Evolutionary conservation across 2,113 vertebrate genomes (phyloP).

Genomic region (Xiphophorus hellerii): DNA sequence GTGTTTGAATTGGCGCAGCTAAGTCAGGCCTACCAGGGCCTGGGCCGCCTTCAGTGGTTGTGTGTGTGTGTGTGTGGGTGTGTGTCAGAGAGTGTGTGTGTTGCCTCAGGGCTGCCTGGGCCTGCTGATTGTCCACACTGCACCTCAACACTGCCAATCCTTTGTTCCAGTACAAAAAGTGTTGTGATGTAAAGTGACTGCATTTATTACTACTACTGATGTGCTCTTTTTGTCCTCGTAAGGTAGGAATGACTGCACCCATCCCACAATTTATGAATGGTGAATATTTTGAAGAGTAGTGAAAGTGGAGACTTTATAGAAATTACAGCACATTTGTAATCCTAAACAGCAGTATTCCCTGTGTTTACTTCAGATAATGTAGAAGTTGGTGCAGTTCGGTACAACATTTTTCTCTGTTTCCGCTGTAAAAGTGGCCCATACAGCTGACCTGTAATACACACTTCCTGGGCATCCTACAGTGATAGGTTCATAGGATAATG

Average conservation of each 20-base stretch:
- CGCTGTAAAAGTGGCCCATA: too few species aligned
- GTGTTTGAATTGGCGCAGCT: conserved; percentile 76
- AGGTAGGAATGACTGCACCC: neutral
- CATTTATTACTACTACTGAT: neutral
- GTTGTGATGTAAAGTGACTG: neutral
- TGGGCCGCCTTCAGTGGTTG: conserved; percentile 39
- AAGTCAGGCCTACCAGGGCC: conserved; percentile 48
- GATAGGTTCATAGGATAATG: too few species aligned
- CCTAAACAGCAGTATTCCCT: too few species aligned
- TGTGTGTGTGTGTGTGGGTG: conserved; percentile 21
- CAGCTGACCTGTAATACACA: too few species aligned
- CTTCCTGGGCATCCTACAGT: too few species aligned
- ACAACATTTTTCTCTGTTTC: too few species aligned
- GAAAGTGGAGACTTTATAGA: too few species aligned
- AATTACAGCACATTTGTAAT: neutral
- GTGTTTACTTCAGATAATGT: too few species aligned
- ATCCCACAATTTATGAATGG: neutral
- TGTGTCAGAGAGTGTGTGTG: neutral
- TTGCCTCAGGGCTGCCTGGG: conserved; percentile 43
- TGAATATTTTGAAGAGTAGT: neutral
- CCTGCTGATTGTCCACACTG: conserved; percentile 35
- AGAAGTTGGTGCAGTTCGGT: too few species aligned
- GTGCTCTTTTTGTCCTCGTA: neutral
- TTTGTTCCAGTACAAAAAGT: conserved; percentile 48
- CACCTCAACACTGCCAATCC: conserved; percentile 31